Base-by-base conservation (phyloP, 2,113 vertebrate species). In the Natator depressus region DNA sequence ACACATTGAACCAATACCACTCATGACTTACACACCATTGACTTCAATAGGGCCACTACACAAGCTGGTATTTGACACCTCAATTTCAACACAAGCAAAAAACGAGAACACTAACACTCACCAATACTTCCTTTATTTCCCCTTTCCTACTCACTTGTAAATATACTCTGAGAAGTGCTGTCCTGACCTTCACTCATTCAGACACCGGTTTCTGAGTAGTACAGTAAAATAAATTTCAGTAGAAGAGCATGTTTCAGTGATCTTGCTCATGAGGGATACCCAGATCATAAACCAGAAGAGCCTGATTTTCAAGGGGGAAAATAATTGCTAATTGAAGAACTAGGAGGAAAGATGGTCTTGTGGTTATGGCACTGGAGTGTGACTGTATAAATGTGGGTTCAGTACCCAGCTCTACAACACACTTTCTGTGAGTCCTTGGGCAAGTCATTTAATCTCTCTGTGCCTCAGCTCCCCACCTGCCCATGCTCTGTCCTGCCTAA, bases 301-400 rank as follows among this genome's bases (percentile, higher is more conserved):
- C 10, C 22, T 9, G 35, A 12, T 38, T 50, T 69, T 46, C 75
- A 35, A 82, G 27, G 5, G 7, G 5, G 20, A 49, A 49, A 5
- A 29, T 5, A 27, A 38, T 25, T 51, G 79, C 51, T 49, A 51
- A 87, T 76, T 82, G 31, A 53, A 72, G 10, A 82, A 3, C 13
- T 38, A 49, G 19, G 11, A 80, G 14, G 49, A 78, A 29, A 3
- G 25, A 50, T 42, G 88, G 46, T 42, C 9, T 47, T 57, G 42
- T 6, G 78, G 46, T 65, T 31, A 8, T 47, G 19, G 65, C n/a
- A 79, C 24, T 0, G 0, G 53, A 31, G 19, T 79, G 65, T 19
- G 4, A 27, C 47, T 0, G 1, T 49, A 14, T 7, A 29, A 5
- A 51, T 51, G 25, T 13, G 24, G 13, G 27, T 42, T 90, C 49